Evolutionary conservation across 2,888 invertebrate species (phyloP).

Genomic region (Piscicola geometra): DNA sequence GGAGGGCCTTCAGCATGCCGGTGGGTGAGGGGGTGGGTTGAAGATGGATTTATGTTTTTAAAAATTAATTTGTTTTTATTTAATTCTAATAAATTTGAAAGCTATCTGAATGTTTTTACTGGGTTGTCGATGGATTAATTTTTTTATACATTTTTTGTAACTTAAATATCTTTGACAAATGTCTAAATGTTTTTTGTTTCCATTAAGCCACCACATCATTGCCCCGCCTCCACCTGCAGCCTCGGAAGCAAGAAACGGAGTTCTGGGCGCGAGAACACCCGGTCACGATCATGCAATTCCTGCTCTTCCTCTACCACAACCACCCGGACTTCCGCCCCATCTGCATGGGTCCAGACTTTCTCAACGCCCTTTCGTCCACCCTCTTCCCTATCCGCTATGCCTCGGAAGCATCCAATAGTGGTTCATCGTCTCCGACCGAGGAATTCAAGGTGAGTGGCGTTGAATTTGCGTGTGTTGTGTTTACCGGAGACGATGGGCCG

Average conservation of each 20-base stretch:
- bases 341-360: constrained; percentile 84
- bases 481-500: too few species aligned
- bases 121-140: too few species aligned
- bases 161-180: too few species aligned
- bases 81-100: too few species aligned
- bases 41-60: too few species aligned
- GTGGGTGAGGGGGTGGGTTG: constrained; percentile 13
- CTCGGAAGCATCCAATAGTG: constrained; percentile 49
- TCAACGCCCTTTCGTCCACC: constrained; percentile 77
- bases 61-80: too few species aligned
- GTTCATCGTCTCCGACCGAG: constrained; percentile 54
- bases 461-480: not conserved
- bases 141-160: too few species aligned
- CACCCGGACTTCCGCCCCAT: constrained; percentile 84
- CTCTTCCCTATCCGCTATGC: constrained; percentile 64
- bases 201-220: too few species aligned
- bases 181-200: too few species aligned
- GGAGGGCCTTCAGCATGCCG: constrained; percentile 58
- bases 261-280: constrained; percentile 55
- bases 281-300: constrained; percentile 65
- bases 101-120: too few species aligned
- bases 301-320: constrained; percentile 92
- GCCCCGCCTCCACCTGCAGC: constrained; percentile 34
- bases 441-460: constrained; percentile 55
- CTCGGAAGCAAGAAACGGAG: constrained; percentile 44